Evolutionary conservation across 2,888 invertebrate genomes (phyloP), one percentile per base, ranked within the genome.

Genomic region (Galerucella pusilla): DNA sequence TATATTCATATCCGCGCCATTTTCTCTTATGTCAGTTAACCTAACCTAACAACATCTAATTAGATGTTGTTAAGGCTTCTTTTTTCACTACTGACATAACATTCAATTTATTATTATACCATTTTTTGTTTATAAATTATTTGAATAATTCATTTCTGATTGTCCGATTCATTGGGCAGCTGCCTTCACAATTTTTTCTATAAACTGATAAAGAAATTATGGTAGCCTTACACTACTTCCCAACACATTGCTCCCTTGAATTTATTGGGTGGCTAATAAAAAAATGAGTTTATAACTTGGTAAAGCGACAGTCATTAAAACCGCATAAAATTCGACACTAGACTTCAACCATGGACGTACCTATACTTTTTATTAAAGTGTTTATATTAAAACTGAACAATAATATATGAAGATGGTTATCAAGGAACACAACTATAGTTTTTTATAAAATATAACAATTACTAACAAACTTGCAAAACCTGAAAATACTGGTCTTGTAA

Each of bases 301-400:
- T 52, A n/a, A 52, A 6, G 52, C 52, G 52, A 52, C n/a, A 57
- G 16, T 57, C 57, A 57, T 57, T 57, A 57, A 57, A 57, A 57
- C 57, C 20, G 57, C 57, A 57, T 57, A 57, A 57, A 52, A 57
- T 20, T 57, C 16, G 16, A 57, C 16, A 57, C 16, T 57, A 57
- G n/a, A 57, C 57, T 57, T 57, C 20, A 1, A 57, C 57, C 57
- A 57, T 16, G 16, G 16, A 20, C 57, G 57, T 57, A 10, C 57
- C 2, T 20, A n/a, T n/a, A n/a, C n/a, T 5, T 52, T 52, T 52
- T 14, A n/a, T n/a, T 52, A 6, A 1, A 52, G 52, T 52, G n/a
- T 49, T 49, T 3, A 49, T 1, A 14, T 2, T 49, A 14, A 49
- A 49, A 49, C 14, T 42, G 9, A 9, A 42, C 35, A 28, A 28